Base-by-base conservation (phyloP, 2,797 vertebrate genomes). In the Anguilla marmorata region DNA sequence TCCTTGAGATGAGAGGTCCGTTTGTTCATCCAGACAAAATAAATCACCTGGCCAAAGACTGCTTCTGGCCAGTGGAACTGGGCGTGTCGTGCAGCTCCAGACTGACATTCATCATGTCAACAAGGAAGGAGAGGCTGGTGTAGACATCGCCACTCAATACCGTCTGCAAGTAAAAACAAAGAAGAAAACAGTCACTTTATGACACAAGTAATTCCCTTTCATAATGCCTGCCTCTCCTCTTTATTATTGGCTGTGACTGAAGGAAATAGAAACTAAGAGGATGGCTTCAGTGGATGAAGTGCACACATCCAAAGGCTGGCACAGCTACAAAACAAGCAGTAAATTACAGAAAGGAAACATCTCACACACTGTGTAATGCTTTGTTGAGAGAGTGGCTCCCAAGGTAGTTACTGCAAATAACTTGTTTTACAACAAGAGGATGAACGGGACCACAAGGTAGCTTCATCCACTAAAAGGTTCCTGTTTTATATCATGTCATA, bases 41-140 rank as follows among this genome's bases (percentile, higher is more conserved):
- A 50, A 72, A 63, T 60, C 89, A 98, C 98, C 97, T 97, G 87
- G 98, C 98, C 69, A 99, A 94, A 24, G 98, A 99, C 84, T 69
- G 69, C 86, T 93, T 95, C 58, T 91, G 60, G 9, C 94, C 93
- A 50, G 92, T 93, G 72, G 92, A 94, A 89, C 94, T 94, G 76
- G 96, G 95, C 0, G 94, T 94, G 90, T 98, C 95, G 87, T 97
- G 93, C 83, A 99, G 95, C 90, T 99, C 98, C 95, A 99, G 94
- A 88, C 98, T 99, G 60, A 99, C 98, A 3, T 99, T 98, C 88
- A 98, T 97, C 98, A 99, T 99, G 90, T 99, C 97, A 45, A 99
- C 95, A 85, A 99, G 95, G 93, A 99, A 97, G 0, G 97, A 98
- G 91, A 98, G 91, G 86, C 92, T 95, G 1, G 97, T 98, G 88